These are phyloP conservation scores for Cremastobaeus sp. DNA, from an alignment of 2,888 invertebrate species.

Conservation along the genomic window DNA sequence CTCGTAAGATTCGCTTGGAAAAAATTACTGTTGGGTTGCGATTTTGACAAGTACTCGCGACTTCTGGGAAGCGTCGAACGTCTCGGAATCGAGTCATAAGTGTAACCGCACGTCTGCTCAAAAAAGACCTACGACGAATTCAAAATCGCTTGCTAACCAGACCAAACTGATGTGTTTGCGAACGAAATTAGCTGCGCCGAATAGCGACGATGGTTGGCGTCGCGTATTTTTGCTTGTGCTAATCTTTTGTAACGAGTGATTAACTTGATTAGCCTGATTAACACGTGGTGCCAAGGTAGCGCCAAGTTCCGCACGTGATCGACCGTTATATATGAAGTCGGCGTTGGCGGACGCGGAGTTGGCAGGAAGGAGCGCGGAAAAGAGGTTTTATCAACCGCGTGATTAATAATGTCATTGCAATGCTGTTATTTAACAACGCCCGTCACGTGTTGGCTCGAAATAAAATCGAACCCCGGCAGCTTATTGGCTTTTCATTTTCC, in stretches of 20 bases:
- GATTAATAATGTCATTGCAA: too few relatives aligned
- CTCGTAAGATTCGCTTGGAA: not conserved
- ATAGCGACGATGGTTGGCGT: conserved; percentile 11
- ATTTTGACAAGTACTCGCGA: conserved; percentile 46
- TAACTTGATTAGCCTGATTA: conserved; percentile 77
- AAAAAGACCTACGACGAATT: conserved; percentile 45
- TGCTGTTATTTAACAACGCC: conserved; percentile 14
- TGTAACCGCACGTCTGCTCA: conserved; percentile 3
- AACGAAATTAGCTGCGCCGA: conserved; percentile 32
- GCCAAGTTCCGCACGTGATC: conserved; percentile 38
- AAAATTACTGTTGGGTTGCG: conserved; percentile 5
- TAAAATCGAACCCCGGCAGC: conserved; percentile 34
- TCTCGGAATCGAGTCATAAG: conserved; percentile 16
- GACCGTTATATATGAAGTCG: not conserved
- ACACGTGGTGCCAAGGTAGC: conserved; percentile 67
- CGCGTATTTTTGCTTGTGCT: conserved; percentile 67
- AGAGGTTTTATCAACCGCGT: too few relatives aligned
- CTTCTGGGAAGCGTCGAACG: conserved; percentile 25
- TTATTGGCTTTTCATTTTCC: conserved; percentile 49
- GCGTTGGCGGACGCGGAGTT: too few relatives aligned
- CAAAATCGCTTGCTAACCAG: conserved; percentile 46
- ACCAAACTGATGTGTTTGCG: conserved; percentile 46
- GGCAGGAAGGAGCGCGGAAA: too few relatives aligned
- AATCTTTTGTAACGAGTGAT: conserved; percentile 77
- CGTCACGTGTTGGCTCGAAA: conserved; percentile 19